Base-by-base conservation (phyloP, 2,888 invertebrate genomes). In the Plebejus melissa region DNA sequence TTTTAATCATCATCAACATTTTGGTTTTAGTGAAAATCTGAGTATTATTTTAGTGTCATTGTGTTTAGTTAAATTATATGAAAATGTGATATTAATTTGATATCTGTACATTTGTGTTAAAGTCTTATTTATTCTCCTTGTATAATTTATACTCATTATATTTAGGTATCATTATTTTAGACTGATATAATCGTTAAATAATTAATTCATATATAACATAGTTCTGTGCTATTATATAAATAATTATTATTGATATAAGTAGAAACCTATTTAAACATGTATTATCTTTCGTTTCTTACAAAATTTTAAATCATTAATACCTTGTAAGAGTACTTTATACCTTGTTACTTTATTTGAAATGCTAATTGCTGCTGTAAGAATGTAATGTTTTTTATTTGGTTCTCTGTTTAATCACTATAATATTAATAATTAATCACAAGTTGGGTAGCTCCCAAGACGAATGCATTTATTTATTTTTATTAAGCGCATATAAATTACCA, bases 1-100 rank as follows among this genome's bases (percentile, higher is more conserved):
- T 32, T 22, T 22, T 28, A 28, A 28, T 22, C 22, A 58, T 28
- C 65, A 3, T 65, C 65, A 65, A 32, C 32, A 32, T 65, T 65
- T 65, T 65, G 28, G 32, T 65, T 32, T 13, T 5, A 65, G 13
- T 36, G 4, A 36, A 65, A 32, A 32, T 70, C 38, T 22, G 41
- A 70, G 70, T 70, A 70, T 70, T 70, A 70, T 6, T 69, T 69
- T n/a, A 22, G 16, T 50, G 11, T 46, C 50, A 28, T 50, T 54
- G 16, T 28, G 7, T 72, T 50, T 54, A 72, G 28, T 28, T 54
- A 72, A 28, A 72, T 28, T 54, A 69, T 69, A 16, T 46, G 16
- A 28, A 54, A 72, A 54, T 72, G 72, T 72, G 72, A 72, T 72
- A 72, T 72, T 72, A 72, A 72, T 54, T 72, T 72, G 50, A 72